Conservation (phyloP, 2,888 invertebrate genomes). For the Mantis religiosa region DNA sequence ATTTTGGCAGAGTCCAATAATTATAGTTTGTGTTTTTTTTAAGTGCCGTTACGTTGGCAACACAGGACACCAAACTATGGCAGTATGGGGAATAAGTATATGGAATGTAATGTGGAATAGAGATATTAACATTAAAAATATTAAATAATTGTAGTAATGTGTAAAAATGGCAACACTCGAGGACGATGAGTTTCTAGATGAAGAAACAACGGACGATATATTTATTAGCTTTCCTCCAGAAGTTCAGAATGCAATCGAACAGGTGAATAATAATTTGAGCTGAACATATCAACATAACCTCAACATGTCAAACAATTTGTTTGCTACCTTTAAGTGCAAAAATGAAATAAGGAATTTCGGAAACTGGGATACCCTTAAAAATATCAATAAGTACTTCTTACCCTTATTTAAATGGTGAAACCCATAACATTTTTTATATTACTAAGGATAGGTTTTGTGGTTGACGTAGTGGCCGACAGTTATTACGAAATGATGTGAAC, state of each 20-base stretch:
- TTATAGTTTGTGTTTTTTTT: too few relatives aligned
- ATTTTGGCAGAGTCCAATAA: too few relatives aligned
- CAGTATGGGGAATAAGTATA: too few relatives aligned
- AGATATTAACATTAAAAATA: not conserved
- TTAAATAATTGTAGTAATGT: not conserved
- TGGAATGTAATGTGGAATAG: not conserved
- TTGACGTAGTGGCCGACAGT: too few relatives aligned
- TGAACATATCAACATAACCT: not conserved
- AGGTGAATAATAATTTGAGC: slow-evolving; percentile 47
- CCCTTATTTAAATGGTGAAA: too few relatives aligned
- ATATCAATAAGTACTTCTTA: too few relatives aligned
- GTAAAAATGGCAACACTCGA: slow-evolving; percentile 25
- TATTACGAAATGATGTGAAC: too few relatives aligned
- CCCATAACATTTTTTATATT: too few relatives aligned
- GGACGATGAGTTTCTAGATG: slow-evolving; percentile 46
- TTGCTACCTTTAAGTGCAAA: not conserved
- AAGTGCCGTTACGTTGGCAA: too few relatives aligned
- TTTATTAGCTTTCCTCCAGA: slow-evolving; percentile 69
- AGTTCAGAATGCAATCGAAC: slow-evolving; percentile 85
- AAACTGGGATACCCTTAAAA: not conserved
- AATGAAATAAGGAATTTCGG: not conserved
- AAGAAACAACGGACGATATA: slow-evolving; percentile 46
- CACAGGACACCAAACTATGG: too few relatives aligned
- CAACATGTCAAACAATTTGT: not conserved
- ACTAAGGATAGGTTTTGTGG: too few relatives aligned